Conservation (phyloP, 2,888 invertebrate genomes). For the Carcina quercana region DNA sequence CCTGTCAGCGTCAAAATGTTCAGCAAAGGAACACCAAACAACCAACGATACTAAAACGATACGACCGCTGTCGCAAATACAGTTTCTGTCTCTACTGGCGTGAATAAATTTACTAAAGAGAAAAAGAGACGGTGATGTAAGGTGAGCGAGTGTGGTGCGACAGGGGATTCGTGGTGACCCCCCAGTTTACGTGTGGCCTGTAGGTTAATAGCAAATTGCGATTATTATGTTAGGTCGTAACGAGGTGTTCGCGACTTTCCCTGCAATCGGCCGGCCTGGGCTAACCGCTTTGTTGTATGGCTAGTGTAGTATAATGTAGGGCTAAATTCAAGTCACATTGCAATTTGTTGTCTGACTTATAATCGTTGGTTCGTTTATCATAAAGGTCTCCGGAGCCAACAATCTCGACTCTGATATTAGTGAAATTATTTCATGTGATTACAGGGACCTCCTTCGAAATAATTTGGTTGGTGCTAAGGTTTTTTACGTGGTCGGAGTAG, state of each 20-base stretch:
- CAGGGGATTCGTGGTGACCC: constrained; percentile 10
- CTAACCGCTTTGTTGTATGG: constrained; percentile 13
- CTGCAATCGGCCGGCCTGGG: constrained; percentile 28
- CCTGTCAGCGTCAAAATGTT: constrained; percentile 22
- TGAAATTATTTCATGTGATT: no score
- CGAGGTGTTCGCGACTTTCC: constrained; percentile 41
- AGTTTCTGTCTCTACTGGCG: not conserved
- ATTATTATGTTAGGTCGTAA: constrained; percentile 42
- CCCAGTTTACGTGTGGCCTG: constrained; percentile 30
- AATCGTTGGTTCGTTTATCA: no score
- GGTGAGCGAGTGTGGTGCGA: not conserved
- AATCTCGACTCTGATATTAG: no score
- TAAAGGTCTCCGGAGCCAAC: no score
- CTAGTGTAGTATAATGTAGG: no score
- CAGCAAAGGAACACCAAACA: constrained; percentile 6
- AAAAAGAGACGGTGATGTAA: constrained; percentile 1
- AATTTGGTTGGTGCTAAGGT: no score
- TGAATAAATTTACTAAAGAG: not conserved
- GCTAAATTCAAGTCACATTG: no score
- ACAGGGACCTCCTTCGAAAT: no score
- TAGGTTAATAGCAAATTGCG: constrained; percentile 39
- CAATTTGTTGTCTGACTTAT: no score
- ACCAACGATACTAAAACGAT: constrained; percentile 1
- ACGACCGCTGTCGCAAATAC: not conserved
- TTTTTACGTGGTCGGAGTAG: no score